These are phyloP conservation scores for Iselma pallidipennis DNA, from an alignment of 2,888 invertebrate genomes.

Conservation along the genomic window DNA sequence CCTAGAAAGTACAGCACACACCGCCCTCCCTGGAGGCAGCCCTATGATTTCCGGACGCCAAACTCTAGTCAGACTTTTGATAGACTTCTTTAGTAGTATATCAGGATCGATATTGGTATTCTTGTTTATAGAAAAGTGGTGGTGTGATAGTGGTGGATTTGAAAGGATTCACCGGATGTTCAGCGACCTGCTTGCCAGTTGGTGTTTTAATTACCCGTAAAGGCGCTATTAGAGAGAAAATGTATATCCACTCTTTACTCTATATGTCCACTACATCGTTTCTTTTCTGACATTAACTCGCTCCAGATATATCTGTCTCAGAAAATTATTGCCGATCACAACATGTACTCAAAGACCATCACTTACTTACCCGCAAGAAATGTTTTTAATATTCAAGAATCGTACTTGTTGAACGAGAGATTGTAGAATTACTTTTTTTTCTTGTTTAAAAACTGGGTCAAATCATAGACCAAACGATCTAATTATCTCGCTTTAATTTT, in stretches of 20 bases:
- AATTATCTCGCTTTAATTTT: conserved; percentile 47
- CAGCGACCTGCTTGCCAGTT: conserved; percentile 14
- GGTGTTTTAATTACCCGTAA: conserved; percentile 14
- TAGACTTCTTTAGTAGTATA: neutral
- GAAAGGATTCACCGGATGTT: conserved; percentile 17
- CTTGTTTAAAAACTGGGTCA: conserved; percentile 41
- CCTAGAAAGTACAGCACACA: too few species aligned
- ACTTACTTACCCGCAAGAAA: conserved; percentile 1
- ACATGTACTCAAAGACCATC: conserved; percentile 9
- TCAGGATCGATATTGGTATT: neutral
- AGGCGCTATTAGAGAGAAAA: conserved; percentile 13
- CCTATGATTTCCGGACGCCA: neutral
- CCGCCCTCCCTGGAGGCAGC: neutral
- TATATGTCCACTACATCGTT: conserved; percentile 10
- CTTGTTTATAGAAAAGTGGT: too few species aligned
- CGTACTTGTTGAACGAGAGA: conserved; percentile 26
- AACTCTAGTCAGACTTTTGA: neutral
- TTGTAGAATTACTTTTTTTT: conserved; percentile 14
- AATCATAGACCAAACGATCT: conserved; percentile 41
- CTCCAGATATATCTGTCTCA: conserved; percentile 45
- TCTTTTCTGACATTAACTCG: conserved; percentile 52
- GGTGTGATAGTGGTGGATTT: neutral
- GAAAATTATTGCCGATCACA: conserved; percentile 24
- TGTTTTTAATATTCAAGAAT: conserved; percentile 18
- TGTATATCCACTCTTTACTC: neutral